phyloP scores from a whole-genome alignment of 2,797 vertebrate genomes.

The Galago senegalensis region DNA sequence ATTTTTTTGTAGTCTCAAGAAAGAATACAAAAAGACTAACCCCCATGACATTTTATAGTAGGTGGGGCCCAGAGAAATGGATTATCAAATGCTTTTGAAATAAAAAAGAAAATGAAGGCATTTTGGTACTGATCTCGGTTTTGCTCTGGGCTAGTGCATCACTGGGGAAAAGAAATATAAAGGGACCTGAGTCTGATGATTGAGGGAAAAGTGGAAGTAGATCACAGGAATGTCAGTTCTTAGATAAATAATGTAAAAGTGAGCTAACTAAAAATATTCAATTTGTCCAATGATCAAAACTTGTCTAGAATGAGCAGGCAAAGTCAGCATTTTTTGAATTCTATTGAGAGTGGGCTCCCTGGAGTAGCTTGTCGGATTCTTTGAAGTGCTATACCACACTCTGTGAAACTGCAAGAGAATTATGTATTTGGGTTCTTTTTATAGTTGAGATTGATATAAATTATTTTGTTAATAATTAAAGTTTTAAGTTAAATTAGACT shows the following conservation, averaged over 20 bases:
- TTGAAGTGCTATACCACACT: neutral
- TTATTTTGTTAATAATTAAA: slow-evolving; percentile 30
- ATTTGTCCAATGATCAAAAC: slow-evolving; percentile 75
- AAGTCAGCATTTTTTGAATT: slow-evolving; percentile 23
- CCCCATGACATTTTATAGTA: neutral
- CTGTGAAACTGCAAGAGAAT: slow-evolving; percentile 36
- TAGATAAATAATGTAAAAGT: slow-evolving; percentile 77
- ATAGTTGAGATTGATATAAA: neutral
- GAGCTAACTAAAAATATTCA: slow-evolving; percentile 72
- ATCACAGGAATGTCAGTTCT: slow-evolving; percentile 67
- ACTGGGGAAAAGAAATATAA: neutral
- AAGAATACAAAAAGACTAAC: neutral
- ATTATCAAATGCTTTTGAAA: slow-evolving; percentile 45
- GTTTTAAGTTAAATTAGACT: slow-evolving; percentile 31
- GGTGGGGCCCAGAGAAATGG: neutral
- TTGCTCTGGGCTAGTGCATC: slow-evolving; percentile 10
- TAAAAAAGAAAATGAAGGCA: slow-evolving; percentile 5
- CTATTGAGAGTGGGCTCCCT: neutral
- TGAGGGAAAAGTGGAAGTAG: slow-evolving; percentile 46
- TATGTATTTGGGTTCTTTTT: neutral
- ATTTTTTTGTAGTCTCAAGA: neutral
- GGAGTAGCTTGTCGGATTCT: slow-evolving; percentile 2
- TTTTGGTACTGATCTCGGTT: neutral
- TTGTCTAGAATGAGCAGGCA: slow-evolving; percentile 24
- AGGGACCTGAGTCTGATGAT: slow-evolving; percentile 4